Percentiles rank a stretch among this genome's conserved stretches.
Evolutionary conservation across 2,113 vertebrate species (phyloP).

Genomic region (Pyxicephalus adspersus): DNA sequence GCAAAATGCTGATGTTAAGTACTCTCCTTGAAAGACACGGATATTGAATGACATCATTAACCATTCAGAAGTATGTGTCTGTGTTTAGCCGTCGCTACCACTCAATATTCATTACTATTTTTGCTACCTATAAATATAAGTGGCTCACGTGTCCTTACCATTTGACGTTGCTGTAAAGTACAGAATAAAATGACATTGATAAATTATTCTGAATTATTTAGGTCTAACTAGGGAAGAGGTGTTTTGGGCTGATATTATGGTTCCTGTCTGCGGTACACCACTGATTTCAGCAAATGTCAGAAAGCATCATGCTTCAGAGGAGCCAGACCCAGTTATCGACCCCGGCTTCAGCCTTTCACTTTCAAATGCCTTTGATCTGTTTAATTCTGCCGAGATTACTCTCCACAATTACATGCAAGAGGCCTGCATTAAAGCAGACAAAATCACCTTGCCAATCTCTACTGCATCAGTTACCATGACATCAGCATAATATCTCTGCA

Average conservation of each 20-base stretch:
- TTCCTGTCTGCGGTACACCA: conserved; percentile 30
- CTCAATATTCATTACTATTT: neutral
- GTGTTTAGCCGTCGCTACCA: neutral
- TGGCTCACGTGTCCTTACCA: neutral
- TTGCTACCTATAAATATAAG: neutral
- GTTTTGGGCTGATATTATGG: conserved; percentile 24
- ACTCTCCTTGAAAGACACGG: too few species aligned
- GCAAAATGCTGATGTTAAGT: too few species aligned
- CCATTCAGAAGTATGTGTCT: neutral
- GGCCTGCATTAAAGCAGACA: neutral
- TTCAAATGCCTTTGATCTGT: conserved; percentile 52
- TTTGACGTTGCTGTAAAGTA: neutral
- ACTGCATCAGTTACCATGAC: neutral
- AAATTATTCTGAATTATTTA: neutral
- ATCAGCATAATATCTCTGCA: neutral
- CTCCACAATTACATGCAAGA: conserved; percentile 7
- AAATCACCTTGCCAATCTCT: neutral
- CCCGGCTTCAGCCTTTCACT: conserved; percentile 40
- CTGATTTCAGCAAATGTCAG: conserved; percentile 45
- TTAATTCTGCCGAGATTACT: conserved; percentile 9
- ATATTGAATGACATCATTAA: neutral
- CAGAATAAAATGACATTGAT: conserved; percentile 2
- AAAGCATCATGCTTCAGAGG: conserved; percentile 38
- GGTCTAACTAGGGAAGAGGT: conserved; percentile 19
- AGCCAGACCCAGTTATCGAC: conserved; percentile 51